Evolutionary conservation across 1,140 invertebrate species (phyloP), one percentile per base, ranked within the genome.

Genomic region (Drosophila rhopaloa): DNA sequence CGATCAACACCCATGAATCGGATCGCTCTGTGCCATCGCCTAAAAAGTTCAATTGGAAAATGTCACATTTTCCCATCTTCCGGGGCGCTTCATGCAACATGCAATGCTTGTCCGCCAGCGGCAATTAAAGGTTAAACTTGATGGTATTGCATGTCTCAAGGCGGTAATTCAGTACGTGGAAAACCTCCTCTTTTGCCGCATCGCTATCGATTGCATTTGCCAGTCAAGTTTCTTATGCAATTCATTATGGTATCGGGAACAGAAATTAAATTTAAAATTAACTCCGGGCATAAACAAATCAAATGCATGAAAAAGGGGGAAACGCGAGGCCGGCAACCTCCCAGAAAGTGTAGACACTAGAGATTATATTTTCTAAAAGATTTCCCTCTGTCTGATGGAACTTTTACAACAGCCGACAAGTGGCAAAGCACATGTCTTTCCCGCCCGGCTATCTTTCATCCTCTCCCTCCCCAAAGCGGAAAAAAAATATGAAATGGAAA

Each of bases 101-200:
- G 80, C 80, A 79, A 79, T 16, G 54, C 41, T 62, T 38, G 59
- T 55, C 38, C 58, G 54, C 51, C 50, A 48, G 54, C 50, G 57
- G 51, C 53, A 65, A 84, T 84, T 73, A 84, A 84, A 86, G 81
- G 73, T 81, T 74, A 81, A 81, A 77, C 81, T 67, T 61, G 35
- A 50, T 48, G 57, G 77, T 43, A 46, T 81, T 66, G 72, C 81
- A 80, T 84, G 81, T 72, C 68, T 56, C 58, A 65, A 41, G 61
- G 37, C 76, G 65, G 56, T 84, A 56, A 72, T 63, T 48, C 53
- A 48, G 19, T 19, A 44, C 37, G 44, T 41, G 67, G 41, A 48
- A 72, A 60, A 48, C 66, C 38, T 19, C 29, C 51, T 48, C 46
- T 11, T 55, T 56, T 81, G 59, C 44, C 53, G 80, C 80, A 82